Evolutionary conservation across 2,888 invertebrate genomes (phyloP).

Genomic region (Stenodema calcarata): DNA sequence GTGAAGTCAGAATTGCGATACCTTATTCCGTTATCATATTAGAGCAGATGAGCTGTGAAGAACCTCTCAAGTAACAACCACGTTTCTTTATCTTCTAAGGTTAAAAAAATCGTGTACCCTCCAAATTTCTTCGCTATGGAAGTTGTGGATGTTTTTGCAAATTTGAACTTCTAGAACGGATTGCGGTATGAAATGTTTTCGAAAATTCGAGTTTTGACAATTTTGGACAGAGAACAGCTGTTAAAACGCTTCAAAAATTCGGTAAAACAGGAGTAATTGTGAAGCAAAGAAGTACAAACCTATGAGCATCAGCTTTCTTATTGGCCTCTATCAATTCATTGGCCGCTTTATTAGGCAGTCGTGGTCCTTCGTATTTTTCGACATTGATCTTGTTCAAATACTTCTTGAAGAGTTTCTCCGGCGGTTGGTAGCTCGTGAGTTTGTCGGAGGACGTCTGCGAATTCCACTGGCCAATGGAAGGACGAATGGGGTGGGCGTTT

Average conservation of each 20-base stretch:
- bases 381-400: slow-evolving; percentile 83
- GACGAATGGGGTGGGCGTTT: slow-evolving; percentile 4
- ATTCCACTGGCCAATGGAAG: slow-evolving; percentile 60
- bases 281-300: slow-evolving; percentile 58
- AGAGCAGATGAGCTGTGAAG: too few species aligned
- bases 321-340: slow-evolving; percentile 76
- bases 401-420: slow-evolving; percentile 79
- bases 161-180: too few species aligned
- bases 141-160: too few species aligned
- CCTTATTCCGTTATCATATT: too few species aligned
- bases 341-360: slow-evolving; percentile 71
- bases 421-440: slow-evolving; percentile 75
- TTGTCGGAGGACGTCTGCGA: slow-evolving; percentile 68
- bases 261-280: not conserved
- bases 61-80: too few species aligned
- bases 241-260: not conserved
- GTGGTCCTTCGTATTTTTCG: slow-evolving; percentile 77
- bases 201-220: too few species aligned
- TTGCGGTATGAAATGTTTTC: too few species aligned
- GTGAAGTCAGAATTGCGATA: too few species aligned
- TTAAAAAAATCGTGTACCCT: too few species aligned
- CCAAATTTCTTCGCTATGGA: too few species aligned
- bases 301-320: slow-evolving; percentile 73
- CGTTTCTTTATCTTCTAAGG: too few species aligned
- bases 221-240: not conserved